phyloP scores from a whole-genome alignment of 2,888 invertebrate genomes.

The Odontothrips loti region DNA sequence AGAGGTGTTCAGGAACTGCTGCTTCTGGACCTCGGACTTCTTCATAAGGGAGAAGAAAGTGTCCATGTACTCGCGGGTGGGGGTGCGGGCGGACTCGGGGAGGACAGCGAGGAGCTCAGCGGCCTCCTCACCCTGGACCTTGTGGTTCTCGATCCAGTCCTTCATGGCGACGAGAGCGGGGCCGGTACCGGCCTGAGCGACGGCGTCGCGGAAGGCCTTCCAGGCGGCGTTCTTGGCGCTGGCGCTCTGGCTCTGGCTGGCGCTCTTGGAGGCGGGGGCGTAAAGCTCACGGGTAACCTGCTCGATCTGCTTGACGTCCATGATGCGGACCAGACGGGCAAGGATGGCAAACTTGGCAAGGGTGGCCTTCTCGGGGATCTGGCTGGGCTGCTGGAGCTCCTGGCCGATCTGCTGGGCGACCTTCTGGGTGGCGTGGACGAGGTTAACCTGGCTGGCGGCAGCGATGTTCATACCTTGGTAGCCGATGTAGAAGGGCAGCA shows the following conservation, averaged over 20 bases:
- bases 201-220: constrained; percentile 59
- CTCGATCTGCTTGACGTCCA: constrained; percentile 58
- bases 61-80: constrained; percentile 59
- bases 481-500: constrained; percentile 51
- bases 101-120: constrained; percentile 55
- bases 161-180: constrained; percentile 60
- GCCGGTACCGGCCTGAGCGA: constrained; percentile 63
- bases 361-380: constrained; percentile 55
- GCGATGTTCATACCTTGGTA: constrained; percentile 50
- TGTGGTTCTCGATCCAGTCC: constrained; percentile 54
- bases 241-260: constrained; percentile 43
- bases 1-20: constrained; percentile 54
- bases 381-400: constrained; percentile 56
- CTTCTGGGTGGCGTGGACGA: constrained; percentile 43
- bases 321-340: constrained; percentile 54
- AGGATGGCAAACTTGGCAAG: constrained; percentile 62
- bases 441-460: constrained; percentile 41
- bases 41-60: constrained; percentile 57
- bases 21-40: constrained; percentile 52
- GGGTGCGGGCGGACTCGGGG: constrained; percentile 54
- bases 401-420: constrained; percentile 56
- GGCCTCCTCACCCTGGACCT: constrained; percentile 56
- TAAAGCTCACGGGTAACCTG: constrained; percentile 54
- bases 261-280: constrained; percentile 45
- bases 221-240: constrained; percentile 51